These are phyloP conservation scores for Tonatia bakeri DNA, from an alignment of 2,113 vertebrate genomes.

Conservation along the genomic window DNA sequence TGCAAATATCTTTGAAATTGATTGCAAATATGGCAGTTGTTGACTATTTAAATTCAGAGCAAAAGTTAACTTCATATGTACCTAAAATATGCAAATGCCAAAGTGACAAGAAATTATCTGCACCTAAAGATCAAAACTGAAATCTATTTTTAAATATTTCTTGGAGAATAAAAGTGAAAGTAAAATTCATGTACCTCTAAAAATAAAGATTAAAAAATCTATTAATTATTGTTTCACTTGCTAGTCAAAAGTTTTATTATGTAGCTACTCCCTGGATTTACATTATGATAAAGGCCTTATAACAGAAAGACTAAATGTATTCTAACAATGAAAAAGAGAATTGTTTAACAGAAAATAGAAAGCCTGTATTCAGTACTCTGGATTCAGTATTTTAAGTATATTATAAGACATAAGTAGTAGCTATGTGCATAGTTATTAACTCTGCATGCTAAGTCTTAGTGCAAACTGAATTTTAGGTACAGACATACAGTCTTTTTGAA, in stretches of 20 bases:
- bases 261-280: background rate
- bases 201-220: background rate
- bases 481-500: background rate
- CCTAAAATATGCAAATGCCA: background rate
- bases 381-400: slow-evolving; percentile 12
- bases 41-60: background rate
- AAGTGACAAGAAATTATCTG: background rate
- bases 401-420: background rate
- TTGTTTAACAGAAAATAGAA: background rate
- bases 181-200: background rate
- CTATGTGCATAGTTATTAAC: background rate
- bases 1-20: background rate
- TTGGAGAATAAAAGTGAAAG: background rate
- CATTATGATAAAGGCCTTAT: background rate
- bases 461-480: background rate
- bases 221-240: background rate
- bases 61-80: background rate
- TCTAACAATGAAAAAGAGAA: background rate
- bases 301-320: background rate
- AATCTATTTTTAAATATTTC: background rate
- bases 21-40: background rate
- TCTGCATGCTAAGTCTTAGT: background rate
- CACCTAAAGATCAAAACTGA: background rate
- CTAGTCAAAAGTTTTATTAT: background rate
- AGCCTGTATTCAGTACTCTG: background rate